These are phyloP conservation scores for Sesia apiformis DNA, from an alignment of 2,888 invertebrate genomes.

Conservation along the genomic window DNA sequence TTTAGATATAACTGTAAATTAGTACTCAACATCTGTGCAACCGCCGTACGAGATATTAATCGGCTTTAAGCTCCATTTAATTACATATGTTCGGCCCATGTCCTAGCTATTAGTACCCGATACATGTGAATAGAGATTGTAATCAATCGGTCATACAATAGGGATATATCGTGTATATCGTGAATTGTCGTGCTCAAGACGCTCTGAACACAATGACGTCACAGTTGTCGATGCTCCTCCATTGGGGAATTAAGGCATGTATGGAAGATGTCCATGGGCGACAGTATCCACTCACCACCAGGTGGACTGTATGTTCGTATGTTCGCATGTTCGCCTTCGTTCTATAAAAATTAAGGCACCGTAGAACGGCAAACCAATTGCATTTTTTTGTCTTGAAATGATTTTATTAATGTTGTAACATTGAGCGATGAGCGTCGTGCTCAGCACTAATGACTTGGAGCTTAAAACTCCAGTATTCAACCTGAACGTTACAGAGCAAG, in stretches of 20 bases:
- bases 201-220: slow-evolving; percentile 3
- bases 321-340: background rate
- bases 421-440: no score
- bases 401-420: no score
- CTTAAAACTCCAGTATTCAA: no score
- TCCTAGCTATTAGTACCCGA: background rate
- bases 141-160: slow-evolving; percentile 3
- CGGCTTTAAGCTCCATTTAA: slow-evolving; percentile 38
- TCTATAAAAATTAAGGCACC: background rate
- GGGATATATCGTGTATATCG: background rate
- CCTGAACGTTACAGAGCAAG: no score
- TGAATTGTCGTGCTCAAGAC: slow-evolving; percentile 1
- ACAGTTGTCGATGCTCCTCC: slow-evolving; percentile 1
- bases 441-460: no score
- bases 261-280: background rate
- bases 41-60: slow-evolving; percentile 31
- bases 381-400: no score
- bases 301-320: no score
- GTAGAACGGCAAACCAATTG: no score
- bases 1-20: no score
- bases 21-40: no score
- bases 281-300: no score
- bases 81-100: slow-evolving; percentile 21
- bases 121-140: background rate
- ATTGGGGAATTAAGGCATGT: slow-evolving; percentile 1